Conservation (phyloP, 2,888 invertebrate genomes). For the Nysson spinosus region DNA sequence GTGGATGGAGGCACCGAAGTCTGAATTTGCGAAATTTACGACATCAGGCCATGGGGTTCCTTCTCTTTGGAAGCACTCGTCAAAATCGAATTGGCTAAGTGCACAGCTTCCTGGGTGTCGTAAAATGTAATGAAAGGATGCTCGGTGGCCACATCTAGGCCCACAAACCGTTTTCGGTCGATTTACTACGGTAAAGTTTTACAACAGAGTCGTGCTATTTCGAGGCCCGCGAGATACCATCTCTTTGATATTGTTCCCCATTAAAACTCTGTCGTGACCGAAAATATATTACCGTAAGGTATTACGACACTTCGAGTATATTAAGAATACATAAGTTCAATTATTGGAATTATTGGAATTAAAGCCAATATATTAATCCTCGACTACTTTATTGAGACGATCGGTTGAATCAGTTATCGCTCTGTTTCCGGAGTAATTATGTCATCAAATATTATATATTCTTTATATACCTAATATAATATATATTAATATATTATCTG, state of each 20-base stretch:
- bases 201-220: conserved; percentile 21
- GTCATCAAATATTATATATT: too few species aligned
- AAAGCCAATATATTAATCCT: too few species aligned
- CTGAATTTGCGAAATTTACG: conserved; percentile 61
- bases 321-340: too few species aligned
- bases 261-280: not conserved
- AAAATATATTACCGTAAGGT: not conserved
- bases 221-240: conserved; percentile 23
- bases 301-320: too few species aligned
- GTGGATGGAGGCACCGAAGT: not conserved
- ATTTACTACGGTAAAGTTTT: conserved; percentile 40
- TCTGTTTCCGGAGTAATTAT: too few species aligned
- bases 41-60: conserved; percentile 17
- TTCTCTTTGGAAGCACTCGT: conserved; percentile 21
- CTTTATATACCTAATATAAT: too few species aligned
- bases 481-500: too few species aligned
- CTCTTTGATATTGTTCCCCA: not conserved
- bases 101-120: conserved; percentile 46
- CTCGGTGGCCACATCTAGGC: conserved; percentile 53
- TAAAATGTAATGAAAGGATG: conserved; percentile 54
- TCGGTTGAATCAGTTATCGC: too few species aligned
- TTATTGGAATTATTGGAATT: too few species aligned
- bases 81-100: conserved; percentile 61
- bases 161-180: conserved; percentile 45
- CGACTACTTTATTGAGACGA: too few species aligned